phyloP scores from a whole-genome alignment of 2,797 vertebrate species.

The Tinamus major region DNA sequence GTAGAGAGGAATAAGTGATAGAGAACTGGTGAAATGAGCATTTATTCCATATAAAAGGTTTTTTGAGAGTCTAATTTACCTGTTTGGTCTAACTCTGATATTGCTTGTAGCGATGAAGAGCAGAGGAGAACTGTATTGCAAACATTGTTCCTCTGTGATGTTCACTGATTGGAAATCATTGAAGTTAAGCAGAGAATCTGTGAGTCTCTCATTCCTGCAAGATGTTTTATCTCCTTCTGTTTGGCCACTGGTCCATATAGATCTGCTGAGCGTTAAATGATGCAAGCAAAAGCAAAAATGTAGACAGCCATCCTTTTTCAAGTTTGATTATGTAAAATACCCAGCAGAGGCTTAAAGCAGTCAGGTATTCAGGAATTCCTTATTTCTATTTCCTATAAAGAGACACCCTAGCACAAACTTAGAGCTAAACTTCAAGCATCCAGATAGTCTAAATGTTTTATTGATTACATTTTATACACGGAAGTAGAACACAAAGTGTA shows the following conservation, averaged over 20 bases:
- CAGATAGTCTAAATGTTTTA: constrained; percentile 52
- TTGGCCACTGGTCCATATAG: background rate
- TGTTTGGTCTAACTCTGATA: background rate
- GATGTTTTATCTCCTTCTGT: background rate
- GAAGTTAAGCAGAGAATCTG: background rate
- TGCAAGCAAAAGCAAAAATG: background rate
- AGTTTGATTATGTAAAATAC: background rate
- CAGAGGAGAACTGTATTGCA: background rate
- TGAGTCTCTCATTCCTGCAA: background rate
- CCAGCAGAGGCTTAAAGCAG: background rate
- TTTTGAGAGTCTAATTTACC: background rate
- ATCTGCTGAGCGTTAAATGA: background rate
- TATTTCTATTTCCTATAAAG: background rate
- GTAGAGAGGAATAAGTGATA: background rate
- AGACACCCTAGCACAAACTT: background rate
- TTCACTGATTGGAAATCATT: background rate
- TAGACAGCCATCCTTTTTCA: background rate
- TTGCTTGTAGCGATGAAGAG: background rate
- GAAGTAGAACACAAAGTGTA: constrained; percentile 22
- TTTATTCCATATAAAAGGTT: background rate
- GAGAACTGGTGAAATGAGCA: background rate
- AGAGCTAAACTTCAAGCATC: background rate
- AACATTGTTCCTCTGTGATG: no score
- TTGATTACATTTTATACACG: constrained; percentile 56
- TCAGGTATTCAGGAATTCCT: background rate